Percentiles rank a stretch among this genome's conserved stretches.
Evolutionary conservation across 2,113 vertebrate genomes (phyloP).

Genomic region (Centropus unirufus): DNA sequence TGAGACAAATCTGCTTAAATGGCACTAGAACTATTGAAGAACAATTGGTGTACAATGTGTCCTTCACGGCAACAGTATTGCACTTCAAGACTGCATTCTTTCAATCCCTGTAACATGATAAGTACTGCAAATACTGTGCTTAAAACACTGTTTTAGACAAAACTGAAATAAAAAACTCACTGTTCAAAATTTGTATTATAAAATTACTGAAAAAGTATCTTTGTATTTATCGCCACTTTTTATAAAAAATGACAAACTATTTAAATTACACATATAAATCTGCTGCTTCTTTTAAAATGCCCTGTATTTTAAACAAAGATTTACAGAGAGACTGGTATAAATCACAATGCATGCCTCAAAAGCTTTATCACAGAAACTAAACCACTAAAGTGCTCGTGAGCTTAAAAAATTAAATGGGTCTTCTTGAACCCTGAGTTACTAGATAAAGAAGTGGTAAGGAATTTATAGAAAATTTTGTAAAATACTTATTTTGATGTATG

Average conservation of each 20-base stretch:
- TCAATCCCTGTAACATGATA: not conserved
- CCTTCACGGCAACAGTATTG: not conserved
- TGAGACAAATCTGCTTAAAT: not conserved
- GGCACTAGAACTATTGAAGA: not conserved
- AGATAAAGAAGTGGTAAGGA: not conserved
- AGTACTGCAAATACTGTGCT: not conserved
- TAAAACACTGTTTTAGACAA: not conserved
- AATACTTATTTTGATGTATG: not conserved
- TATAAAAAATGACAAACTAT: not conserved
- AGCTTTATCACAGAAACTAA: slow-evolving; percentile 55
- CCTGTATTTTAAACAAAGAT: not conserved
- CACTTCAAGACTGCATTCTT: not conserved
- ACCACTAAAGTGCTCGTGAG: slow-evolving; percentile 9
- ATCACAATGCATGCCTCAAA: slow-evolving; percentile 50
- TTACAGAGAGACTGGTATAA: slow-evolving; percentile 2
- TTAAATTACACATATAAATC: not conserved
- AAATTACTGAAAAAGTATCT: not conserved
- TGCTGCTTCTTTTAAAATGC: slow-evolving; percentile 41
- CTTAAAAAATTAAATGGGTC: slow-evolving; percentile 17
- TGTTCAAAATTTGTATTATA: not conserved
- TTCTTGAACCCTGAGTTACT: not conserved
- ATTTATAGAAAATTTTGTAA: not conserved
- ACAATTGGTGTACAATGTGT: not conserved
- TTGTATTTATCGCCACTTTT: not conserved
- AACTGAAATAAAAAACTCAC: not conserved